Evolutionary conservation across 2,888 invertebrate species (phyloP), one percentile per base, ranked within the genome.

Genomic region (Elmis aenea): DNA sequence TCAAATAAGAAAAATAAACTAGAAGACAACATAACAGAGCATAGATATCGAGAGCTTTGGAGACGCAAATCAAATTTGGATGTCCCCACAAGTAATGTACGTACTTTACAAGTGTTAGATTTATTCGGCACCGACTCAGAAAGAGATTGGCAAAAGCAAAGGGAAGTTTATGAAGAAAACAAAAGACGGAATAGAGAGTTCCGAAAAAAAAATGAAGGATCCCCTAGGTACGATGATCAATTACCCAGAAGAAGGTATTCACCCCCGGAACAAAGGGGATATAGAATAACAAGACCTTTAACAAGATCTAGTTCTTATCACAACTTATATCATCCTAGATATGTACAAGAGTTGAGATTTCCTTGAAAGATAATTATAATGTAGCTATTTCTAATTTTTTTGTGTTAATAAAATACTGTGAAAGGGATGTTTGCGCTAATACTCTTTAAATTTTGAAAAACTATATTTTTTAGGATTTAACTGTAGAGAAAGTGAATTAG

Each of bases 11-110:
- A 64, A 45, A 76, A 79, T 51, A 71, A 73, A 1, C 62, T 68
- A 3, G 73, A 73, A 43, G 79, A 79, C 21, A 76, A 77, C 34
- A 74, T 74, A 13, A 72, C 72, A 10, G 72, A 75, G 9, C 71
- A 75, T 26, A 74, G 76, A 37, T 83, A 83, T 51, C 77, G 81
- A 38, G 77, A 81, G 26, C 79, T 81, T 1, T 84, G 84, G 83
- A 74, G 81, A 42, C 72, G 78, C 40, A 78, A 81, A 8, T 78
- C 75, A 43, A 77, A 76, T 51, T 70, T 72, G 26, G 75, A 75
- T 26, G 61, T 69, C 6, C 58, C 62, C 5, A 45, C 58, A 31
- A 73, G 75, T 51, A 75, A 79, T 56, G 80, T 80, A 51, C 77
- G 79, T 48, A 71, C 78, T 9, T 71, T 77, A n/a, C 75, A 77